phyloP scores from a whole-genome alignment of 2,888 invertebrate species.

The Aleiodes alternator region DNA sequence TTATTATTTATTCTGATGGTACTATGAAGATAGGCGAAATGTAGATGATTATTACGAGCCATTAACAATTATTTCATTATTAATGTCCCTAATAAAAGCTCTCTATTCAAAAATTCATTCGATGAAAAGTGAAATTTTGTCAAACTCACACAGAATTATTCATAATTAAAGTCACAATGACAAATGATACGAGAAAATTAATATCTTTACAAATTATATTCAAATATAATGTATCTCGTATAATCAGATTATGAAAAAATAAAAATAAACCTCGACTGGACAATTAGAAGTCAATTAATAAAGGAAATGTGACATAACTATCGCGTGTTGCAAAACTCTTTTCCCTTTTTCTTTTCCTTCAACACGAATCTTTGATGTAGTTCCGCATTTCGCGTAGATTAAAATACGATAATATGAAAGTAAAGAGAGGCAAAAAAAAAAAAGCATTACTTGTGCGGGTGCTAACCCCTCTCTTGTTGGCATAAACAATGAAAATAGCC shows the following conservation, averaged over 20 bases:
- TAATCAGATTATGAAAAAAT: background rate
- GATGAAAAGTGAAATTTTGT: too few relatives aligned
- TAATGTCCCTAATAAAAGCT: too few relatives aligned
- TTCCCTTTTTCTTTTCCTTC: background rate
- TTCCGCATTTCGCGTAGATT: conserved; percentile 21
- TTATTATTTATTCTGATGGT: too few relatives aligned
- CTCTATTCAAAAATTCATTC: too few relatives aligned
- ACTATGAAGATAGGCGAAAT: too few relatives aligned
- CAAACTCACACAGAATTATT: too few relatives aligned
- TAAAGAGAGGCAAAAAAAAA: background rate
- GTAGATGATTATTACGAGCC: too few relatives aligned
- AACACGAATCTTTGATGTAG: conserved; percentile 10
- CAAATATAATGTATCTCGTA: background rate
- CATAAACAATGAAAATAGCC: conserved; percentile 35
- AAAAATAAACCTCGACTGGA: background rate
- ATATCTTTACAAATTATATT: background rate
- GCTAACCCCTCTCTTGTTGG: conserved; percentile 14
- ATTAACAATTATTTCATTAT: too few relatives aligned
- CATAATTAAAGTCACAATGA: too few relatives aligned
- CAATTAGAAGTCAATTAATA: conserved; percentile 22
- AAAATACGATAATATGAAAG: background rate
- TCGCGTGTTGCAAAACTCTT: conserved; percentile 4
- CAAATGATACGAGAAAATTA: too few relatives aligned
- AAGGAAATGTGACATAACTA: conserved; percentile 12
- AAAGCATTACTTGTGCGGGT: conserved; percentile 7